Evolutionary conservation across 2,797 vertebrate genomes (phyloP), one percentile per base, ranked within the genome.

Genomic region (Chromobotia macracanthus): DNA sequence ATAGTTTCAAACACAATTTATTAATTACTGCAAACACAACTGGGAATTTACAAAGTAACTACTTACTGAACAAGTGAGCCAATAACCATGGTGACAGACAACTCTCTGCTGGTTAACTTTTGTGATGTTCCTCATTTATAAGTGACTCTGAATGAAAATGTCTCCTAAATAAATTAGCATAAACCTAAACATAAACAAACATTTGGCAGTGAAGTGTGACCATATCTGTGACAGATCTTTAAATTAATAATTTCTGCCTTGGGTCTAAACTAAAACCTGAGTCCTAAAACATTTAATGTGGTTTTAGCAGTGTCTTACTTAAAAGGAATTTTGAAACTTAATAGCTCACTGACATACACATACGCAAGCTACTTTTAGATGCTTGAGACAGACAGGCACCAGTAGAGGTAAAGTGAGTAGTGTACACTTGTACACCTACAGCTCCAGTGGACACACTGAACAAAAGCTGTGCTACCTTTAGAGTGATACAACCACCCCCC

Each of bases 341-440:
- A 75, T 75, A 75, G 13, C 78, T 55, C 28, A 16, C 56, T 13
- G 12, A 67, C 72, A 66, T 63, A 64, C 64, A 67, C 46, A 68
- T 31, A 66, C 63, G 13, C 51, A 55, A 60, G 23, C 75, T 68
- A 9, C 23, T 68, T 77, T 69, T 77, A 77, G 65, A 69, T 6
- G 0, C 41, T 69, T 19, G 51, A 31, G 75, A 61, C 75, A 61
- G 75, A 58, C 53, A 1, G 75, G 44, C 75, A 58, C 35, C 64
- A 28, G 13, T 25, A 1, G 25, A 44, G 21, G 38, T 25, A n/a
- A 63, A 28, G 11, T 18, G 4, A 58, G 16, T 48, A 19, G 5
- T 15, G 25, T 12, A 41, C n/a, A 35, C n/a, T 50, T 35, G 72
- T 61, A 50, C 18, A 61, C 25, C 46, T 15, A 31, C 25, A 63